Conservation (phyloP, 2,113 vertebrate genomes). For the Stegastes partitus region DNA sequence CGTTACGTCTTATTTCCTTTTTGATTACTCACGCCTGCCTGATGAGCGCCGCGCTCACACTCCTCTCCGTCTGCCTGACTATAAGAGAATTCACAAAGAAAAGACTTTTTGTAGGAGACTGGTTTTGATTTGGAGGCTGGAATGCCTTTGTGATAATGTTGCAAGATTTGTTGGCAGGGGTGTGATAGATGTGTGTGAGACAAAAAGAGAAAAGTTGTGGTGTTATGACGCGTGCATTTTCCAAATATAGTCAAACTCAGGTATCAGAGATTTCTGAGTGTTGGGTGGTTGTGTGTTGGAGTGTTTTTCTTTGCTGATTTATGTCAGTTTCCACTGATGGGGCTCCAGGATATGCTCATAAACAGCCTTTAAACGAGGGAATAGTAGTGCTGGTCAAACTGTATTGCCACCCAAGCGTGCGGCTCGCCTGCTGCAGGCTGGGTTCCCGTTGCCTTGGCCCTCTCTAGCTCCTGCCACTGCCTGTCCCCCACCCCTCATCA, state of each 20-base stretch:
- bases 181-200: slow-evolving; percentile 47
- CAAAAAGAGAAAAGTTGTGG: slow-evolving; percentile 8
- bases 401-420: slow-evolving; percentile 74
- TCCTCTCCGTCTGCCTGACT: slow-evolving; percentile 61
- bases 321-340: slow-evolving; percentile 66
- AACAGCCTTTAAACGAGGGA: slow-evolving; percentile 74
- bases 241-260: slow-evolving; percentile 42
- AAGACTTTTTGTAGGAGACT: slow-evolving; percentile 68
- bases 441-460: slow-evolving; percentile 64
- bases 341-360: slow-evolving; percentile 70
- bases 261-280: slow-evolving; percentile 29
- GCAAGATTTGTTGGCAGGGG: slow-evolving; percentile 58
- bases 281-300: slow-evolving; percentile 27
- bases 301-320: slow-evolving; percentile 49
- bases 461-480: slow-evolving; percentile 36
- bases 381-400: slow-evolving; percentile 60
- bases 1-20: slow-evolving; percentile 79
- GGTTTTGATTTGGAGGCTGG: slow-evolving; percentile 78
- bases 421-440: slow-evolving; percentile 62
- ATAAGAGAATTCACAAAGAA: slow-evolving; percentile 64
- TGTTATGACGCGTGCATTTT: slow-evolving; percentile 31
- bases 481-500: slow-evolving; percentile 28
- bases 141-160: slow-evolving; percentile 74
- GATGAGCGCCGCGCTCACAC: slow-evolving; percentile 69
- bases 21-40: slow-evolving; percentile 77